These are phyloP conservation scores for Schrankia costaestrigalis DNA, from an alignment of 2,888 invertebrate genomes.

Conservation along the genomic window DNA sequence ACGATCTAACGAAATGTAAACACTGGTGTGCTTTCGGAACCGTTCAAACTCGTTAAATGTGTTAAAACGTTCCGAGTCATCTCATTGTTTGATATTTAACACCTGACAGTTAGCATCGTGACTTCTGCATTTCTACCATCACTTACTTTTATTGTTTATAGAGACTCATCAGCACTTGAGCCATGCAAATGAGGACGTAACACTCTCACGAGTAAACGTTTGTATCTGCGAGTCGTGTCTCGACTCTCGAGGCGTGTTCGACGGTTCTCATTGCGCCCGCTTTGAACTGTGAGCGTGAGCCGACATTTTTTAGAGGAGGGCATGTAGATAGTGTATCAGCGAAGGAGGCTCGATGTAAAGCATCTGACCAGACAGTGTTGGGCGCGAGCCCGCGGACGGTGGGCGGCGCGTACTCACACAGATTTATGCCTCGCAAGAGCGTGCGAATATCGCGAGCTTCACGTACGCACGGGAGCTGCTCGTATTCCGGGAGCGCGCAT, in stretches of 20 bases:
- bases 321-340: constrained; percentile 46
- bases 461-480: constrained; percentile 37
- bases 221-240: constrained; percentile 45
- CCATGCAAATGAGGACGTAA: constrained; percentile 15
- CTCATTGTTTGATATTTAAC: constrained; percentile 46
- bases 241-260: constrained; percentile 44
- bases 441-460: no score
- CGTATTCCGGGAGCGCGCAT: constrained; percentile 40
- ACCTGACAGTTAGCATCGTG: constrained; percentile 46
- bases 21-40: constrained; percentile 52
- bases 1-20: constrained; percentile 53
- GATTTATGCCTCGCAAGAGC: constrained; percentile 11
- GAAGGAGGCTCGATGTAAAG: constrained; percentile 6
- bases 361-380: constrained; percentile 37
- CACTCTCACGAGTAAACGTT: constrained; percentile 28
- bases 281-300: constrained; percentile 44
- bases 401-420: constrained; percentile 39
- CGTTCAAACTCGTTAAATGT: constrained; percentile 56
- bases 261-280: constrained; percentile 31
- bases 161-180: constrained; percentile 2
- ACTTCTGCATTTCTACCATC: constrained; percentile 30
- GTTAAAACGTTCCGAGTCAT: constrained; percentile 42
- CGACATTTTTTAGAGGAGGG: constrained; percentile 47
- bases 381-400: constrained; percentile 49
- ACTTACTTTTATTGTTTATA: constrained; percentile 15